Conservation (phyloP, 2,888 invertebrate genomes). For the Cantharis flavilabris region DNA sequence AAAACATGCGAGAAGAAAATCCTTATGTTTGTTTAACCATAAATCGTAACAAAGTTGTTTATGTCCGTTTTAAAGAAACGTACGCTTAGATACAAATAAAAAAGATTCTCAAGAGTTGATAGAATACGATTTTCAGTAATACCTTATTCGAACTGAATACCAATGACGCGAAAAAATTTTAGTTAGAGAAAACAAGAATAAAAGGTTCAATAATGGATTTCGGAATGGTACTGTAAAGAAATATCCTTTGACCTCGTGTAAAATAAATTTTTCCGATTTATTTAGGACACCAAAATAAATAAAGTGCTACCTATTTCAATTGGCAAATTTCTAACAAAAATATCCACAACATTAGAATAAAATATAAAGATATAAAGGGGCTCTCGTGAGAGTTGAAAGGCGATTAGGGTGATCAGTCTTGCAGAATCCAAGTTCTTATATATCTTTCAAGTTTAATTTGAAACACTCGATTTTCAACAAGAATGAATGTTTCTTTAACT, state of each 20-base stretch:
- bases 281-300: neutral
- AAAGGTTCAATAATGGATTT: neutral
- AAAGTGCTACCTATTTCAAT: neutral
- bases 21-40: neutral
- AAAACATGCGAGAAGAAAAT: neutral
- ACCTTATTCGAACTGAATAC: neutral
- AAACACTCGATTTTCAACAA: slow-evolving; percentile 8
- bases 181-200: neutral
- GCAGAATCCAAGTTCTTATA: slow-evolving; percentile 5
- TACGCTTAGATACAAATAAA: neutral
- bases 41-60: neutral
- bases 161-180: neutral
- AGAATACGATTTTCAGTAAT: neutral
- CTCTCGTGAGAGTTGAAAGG: neutral
- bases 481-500: slow-evolving; percentile 11
- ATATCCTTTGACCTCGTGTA: neutral
- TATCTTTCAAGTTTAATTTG: slow-evolving; percentile 14
- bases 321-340: neutral
- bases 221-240: neutral
- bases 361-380: neutral
- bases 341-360: neutral
- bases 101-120: neutral
- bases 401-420: slow-evolving; percentile 14
- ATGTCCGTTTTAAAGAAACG: neutral
- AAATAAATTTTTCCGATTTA: neutral